A percentile compares a stretch with the other conserved stretches of the same genome.
phyloP scores from a whole-genome alignment of 2,113 vertebrate genomes.

The Chaetura pelagica region DNA sequence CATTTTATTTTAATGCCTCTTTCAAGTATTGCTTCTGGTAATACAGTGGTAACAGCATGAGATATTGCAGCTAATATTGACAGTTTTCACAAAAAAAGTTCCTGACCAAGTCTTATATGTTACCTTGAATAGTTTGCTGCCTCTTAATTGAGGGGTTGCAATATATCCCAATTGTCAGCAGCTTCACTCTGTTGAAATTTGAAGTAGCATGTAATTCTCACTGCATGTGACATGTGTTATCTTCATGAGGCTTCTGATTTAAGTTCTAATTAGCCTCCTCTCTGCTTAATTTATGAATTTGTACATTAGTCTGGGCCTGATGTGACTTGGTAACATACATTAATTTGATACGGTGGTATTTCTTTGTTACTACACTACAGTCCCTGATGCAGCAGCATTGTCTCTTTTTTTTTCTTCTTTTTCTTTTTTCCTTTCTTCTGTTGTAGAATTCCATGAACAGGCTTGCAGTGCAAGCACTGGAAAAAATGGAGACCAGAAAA shows the following conservation, averaged over 20 bases:
- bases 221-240: background rate
- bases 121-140: background rate
- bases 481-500: slow-evolving; percentile 98
- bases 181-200: background rate
- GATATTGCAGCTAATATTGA: background rate
- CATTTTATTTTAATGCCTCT: background rate
- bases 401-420: background rate
- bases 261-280: background rate
- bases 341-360: background rate
- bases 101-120: background rate
- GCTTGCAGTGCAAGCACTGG: slow-evolving; percentile 95
- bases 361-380: background rate
- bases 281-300: background rate
- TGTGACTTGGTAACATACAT: background rate
- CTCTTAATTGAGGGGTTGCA: background rate
- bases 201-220: background rate
- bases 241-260: background rate
- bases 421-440: background rate
- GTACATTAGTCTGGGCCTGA: background rate
- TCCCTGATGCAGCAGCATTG: background rate
- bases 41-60: background rate
- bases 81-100: background rate
- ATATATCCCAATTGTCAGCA: background rate
- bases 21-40: background rate
- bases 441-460: slow-evolving; percentile 97